Base-by-base conservation (phyloP, 2,113 vertebrate species). In the Aptenodytes patagonicus region DNA sequence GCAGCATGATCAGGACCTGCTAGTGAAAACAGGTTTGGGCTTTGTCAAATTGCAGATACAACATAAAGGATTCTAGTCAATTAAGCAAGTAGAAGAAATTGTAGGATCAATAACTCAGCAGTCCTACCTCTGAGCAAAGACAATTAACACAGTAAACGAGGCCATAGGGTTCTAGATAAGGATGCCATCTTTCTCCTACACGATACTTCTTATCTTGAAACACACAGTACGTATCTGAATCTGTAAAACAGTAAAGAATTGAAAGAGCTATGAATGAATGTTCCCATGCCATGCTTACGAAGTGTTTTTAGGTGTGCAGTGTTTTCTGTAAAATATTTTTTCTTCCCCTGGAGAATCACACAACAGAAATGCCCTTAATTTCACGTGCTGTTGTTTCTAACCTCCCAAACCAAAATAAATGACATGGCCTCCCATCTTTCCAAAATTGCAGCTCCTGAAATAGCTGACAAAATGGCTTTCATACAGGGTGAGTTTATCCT, bases 171-270 rank as follows among this genome's bases (percentile, higher is more conserved):
- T 99, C 98, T 86, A 99, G 97, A 54, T 98, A 98, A 44, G 98
- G 98, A 93, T 99, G 98, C 98, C 98, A 99, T 96, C 97, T 98
- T 93, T 99, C 98, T 83, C 98, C 98, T 76, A 98, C 96, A 46
- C 97, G 98, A 66, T 98, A 98, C 95, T 98, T 99, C 98, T 98
- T 98, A 68, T 98, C 98, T 98, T 99, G 98, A 94, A 99, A 99
- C 72, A 98, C 42, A 83, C 98, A 99, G 83, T 98, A 98, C 25
- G 98, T 98, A 73, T 99, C 98, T 55, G 98, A 98, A 97, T 98
- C 98, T 99, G 98, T 78, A 92, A 92, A 96, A 93, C 25, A 76
- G 93, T 7, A 79, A 83, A 69, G 62, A 96, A 68, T 92, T 80
- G 69, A 52, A 86, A 87, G 52, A 83, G 31, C 12, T n/a, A 14